phyloP scores from a whole-genome alignment of 2,113 vertebrate species.

The Brienomyrus brachyistius region DNA sequence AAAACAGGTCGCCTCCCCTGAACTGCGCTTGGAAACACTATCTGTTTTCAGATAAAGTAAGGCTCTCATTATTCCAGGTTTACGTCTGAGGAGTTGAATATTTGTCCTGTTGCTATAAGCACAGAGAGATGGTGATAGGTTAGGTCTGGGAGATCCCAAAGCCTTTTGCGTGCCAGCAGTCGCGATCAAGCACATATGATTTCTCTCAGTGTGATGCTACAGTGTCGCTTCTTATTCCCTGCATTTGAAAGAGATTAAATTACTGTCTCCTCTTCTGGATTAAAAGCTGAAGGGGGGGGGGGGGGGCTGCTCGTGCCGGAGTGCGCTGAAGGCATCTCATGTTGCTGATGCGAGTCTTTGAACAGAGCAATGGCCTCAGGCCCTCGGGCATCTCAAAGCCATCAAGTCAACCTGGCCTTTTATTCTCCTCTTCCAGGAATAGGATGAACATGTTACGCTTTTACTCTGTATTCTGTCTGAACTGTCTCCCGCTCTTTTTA shows the following conservation, averaged over 20 bases:
- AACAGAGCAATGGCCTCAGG: constrained; percentile 27
- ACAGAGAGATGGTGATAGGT: constrained; percentile 15
- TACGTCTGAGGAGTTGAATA: not conserved
- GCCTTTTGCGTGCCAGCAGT: constrained; percentile 24
- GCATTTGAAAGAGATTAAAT: constrained; percentile 46
- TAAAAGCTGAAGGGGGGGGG: constrained; percentile 30
- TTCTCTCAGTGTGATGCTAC: constrained; percentile 31
- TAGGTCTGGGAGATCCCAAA: constrained; percentile 17
- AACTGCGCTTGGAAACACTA: not conserved
- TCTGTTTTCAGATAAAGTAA: not conserved
- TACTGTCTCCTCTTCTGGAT: constrained; percentile 40
- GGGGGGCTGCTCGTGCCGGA: constrained; percentile 10
- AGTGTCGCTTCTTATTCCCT: constrained; percentile 11
- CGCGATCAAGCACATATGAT: constrained; percentile 37
- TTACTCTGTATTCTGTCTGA: constrained; percentile 32
- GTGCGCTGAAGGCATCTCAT: constrained; percentile 42
- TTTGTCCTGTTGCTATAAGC: constrained; percentile 24
- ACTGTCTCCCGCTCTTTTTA: constrained; percentile 46
- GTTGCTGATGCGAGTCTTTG: constrained; percentile 36
- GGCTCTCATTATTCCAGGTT: not conserved
- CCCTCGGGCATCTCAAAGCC: not conserved
- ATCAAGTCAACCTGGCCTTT: not conserved
- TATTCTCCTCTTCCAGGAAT: not conserved
- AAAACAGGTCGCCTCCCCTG: not conserved
- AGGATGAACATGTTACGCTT: not conserved